Percentiles rank a stretch among this genome's conserved stretches.
Evolutionary conservation across 2,888 invertebrate species (phyloP).

Genomic region (Autographa pulchrina): DNA sequence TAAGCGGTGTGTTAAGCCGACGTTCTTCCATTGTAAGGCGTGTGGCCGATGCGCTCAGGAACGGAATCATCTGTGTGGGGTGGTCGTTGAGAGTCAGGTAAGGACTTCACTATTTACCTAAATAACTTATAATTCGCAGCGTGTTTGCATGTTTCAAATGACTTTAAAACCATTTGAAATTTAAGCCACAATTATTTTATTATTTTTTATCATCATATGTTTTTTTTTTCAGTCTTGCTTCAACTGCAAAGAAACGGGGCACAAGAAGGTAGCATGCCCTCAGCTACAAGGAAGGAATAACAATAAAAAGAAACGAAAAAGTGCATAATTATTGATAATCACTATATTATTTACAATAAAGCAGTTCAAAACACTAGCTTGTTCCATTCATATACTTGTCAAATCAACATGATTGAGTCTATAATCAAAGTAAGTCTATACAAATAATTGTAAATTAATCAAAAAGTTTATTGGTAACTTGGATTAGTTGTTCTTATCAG

Average conservation of each 20-base stretch:
- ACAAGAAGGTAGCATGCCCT: constrained; percentile 89
- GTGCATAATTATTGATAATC: constrained; percentile 62
- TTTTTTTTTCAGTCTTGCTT: constrained; percentile 87
- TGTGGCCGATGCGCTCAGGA: constrained; percentile 91
- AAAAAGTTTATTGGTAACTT: constrained; percentile 37
- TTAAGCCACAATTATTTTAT: too few species aligned
- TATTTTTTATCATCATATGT: constrained; percentile 3
- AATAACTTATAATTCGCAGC: not conserved
- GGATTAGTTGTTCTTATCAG: constrained; percentile 28
- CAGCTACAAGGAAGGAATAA: constrained; percentile 72
- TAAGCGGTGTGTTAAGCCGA: constrained; percentile 95
- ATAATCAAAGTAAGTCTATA: constrained; percentile 54
- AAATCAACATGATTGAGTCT: constrained; percentile 67
- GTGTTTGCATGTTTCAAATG: not conserved
- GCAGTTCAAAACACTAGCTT: constrained; percentile 57
- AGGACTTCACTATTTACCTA: constrained; percentile 12
- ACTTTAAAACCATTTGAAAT: too few species aligned
- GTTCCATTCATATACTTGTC: constrained; percentile 59
- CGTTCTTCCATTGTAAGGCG: constrained; percentile 93
- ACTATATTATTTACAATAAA: constrained; percentile 66
- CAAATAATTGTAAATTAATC: constrained; percentile 60
- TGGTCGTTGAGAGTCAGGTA: constrained; percentile 81
- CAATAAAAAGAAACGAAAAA: constrained; percentile 78
- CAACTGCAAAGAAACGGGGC: constrained; percentile 88
- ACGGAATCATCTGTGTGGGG: constrained; percentile 79